Evolutionary conservation across 2,113 vertebrate genomes (phyloP).

Genomic region (Triplophysa siluroides): DNA sequence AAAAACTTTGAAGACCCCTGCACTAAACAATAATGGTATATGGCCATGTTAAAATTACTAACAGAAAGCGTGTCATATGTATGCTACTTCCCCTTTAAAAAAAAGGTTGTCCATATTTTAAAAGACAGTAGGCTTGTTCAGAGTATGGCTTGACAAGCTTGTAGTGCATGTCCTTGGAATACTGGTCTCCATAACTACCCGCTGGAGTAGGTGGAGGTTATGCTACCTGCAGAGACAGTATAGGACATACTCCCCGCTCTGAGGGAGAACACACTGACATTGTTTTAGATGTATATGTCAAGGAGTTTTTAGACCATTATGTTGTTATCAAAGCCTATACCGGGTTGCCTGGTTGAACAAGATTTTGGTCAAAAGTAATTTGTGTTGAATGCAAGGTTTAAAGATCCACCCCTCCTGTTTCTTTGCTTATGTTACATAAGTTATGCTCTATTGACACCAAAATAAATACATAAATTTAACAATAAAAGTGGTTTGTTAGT

Average conservation of each 20-base stretch:
- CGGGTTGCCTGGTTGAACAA: constrained; percentile 3
- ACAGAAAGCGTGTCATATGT: background rate
- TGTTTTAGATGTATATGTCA: constrained; percentile 25
- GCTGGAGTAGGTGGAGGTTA: background rate
- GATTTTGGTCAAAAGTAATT: background rate
- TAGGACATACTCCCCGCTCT: constrained; percentile 9
- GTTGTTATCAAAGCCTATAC: constrained; percentile 13
- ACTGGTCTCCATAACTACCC: background rate
- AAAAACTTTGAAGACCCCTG: too few relatives aligned
- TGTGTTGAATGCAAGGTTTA: background rate
- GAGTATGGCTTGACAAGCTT: constrained; percentile 4
- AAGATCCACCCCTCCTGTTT: background rate
- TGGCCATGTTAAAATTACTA: background rate
- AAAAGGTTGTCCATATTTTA: background rate
- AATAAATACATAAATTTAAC: background rate
- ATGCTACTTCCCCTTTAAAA: background rate
- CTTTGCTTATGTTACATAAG: background rate
- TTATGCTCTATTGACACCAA: background rate
- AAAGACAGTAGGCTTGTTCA: background rate
- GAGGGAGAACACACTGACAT: constrained; percentile 2
- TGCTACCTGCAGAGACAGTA: constrained; percentile 1
- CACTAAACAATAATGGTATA: background rate
- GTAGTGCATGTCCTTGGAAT: constrained; percentile 23
- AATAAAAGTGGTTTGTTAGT: background rate
- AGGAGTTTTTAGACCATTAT: constrained; percentile 10